phyloP scores from a whole-genome alignment of 1,140 invertebrate species.

The Temnothorax longispinosus region DNA sequence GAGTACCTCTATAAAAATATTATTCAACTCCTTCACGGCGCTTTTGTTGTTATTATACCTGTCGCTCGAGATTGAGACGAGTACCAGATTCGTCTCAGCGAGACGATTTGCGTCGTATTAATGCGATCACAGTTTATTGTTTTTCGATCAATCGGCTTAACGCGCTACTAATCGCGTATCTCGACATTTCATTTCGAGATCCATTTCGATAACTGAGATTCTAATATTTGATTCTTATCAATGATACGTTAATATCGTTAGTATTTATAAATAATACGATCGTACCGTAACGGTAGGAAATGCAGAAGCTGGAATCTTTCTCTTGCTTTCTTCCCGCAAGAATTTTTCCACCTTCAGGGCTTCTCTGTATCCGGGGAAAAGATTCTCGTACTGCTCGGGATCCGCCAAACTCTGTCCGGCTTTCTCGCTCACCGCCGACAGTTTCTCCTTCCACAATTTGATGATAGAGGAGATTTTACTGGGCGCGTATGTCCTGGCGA shows the following conservation, averaged over 20 bases:
- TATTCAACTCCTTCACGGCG: constrained; percentile 11
- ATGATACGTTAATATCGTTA: background rate
- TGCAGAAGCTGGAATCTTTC: constrained; percentile 86
- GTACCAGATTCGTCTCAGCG: background rate
- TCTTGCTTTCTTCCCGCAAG: constrained; percentile 86
- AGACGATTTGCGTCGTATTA: constrained; percentile 23
- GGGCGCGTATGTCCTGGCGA: constrained; percentile 97
- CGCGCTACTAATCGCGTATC: background rate
- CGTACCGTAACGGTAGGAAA: constrained; percentile 85
- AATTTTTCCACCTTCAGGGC: constrained; percentile 92
- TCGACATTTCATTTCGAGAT: background rate
- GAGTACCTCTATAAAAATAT: constrained; percentile 26
- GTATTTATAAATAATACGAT: background rate
- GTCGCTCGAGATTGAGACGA: background rate
- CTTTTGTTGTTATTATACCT: constrained; percentile 6
- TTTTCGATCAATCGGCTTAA: constrained; percentile 4
- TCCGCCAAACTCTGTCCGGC: constrained; percentile 97
- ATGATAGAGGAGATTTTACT: constrained; percentile 95
- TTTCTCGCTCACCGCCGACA: constrained; percentile 92
- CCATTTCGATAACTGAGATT: background rate
- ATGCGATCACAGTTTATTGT: constrained; percentile 4
- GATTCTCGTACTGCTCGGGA: constrained; percentile 97
- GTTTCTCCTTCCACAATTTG: constrained; percentile 92
- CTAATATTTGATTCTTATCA: background rate
- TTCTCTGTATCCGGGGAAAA: constrained; percentile 95